Base-by-base conservation (phyloP, 2,888 invertebrate species). In the Callyntrura guangdongensis region DNA sequence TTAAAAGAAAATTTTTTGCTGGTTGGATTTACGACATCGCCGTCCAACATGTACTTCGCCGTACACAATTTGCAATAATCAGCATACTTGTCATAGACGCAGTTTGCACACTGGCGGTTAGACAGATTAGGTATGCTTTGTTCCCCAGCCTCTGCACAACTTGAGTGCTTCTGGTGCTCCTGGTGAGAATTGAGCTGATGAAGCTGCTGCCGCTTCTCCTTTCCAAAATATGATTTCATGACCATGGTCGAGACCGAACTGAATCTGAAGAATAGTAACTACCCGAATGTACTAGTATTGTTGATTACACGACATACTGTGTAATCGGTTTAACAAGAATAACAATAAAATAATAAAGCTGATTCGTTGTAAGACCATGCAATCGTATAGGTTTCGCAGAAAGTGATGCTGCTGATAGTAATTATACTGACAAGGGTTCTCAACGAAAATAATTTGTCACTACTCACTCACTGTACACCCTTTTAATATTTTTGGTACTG, bases 171-270 rank as follows among this genome's bases (percentile, higher is more conserved):
- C 69, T 45, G 69, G 25, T 67, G 47, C n/a, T 45, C 11, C 20
- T 22, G 72, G 9, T 69, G 17, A 36, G 36, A 36, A 36, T 12
- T 12, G 11, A 27, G 74, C 45, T 56, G 64, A 61, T 64, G 79
- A 79, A 64, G 72, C 74, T 72, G 72, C n/a, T 74, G 47, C 27
- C n/a, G 72, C 81, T 45, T 67, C 89, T 90, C 77, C 81, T 47
- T 20, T 27, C 8, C 36, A 67, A 59, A 17, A 17, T 64, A 36
- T 85, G 89, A 74, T 81, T 90, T 90, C 85, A 79, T 84, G 67
- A 90, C 90, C 90, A 90, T 90, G 90, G 77, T 90, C 89, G 84
- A 53, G n/a, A 81, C 81, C 25, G 67, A 17, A 90, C 90, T 90
- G 86, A 86, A 27, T 59, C 36, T 56, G 86, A 72, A 72, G 49